These are phyloP conservation scores for Acanthopagrus latus DNA, from an alignment of 2,797 vertebrate species.

Conservation along the genomic window DNA sequence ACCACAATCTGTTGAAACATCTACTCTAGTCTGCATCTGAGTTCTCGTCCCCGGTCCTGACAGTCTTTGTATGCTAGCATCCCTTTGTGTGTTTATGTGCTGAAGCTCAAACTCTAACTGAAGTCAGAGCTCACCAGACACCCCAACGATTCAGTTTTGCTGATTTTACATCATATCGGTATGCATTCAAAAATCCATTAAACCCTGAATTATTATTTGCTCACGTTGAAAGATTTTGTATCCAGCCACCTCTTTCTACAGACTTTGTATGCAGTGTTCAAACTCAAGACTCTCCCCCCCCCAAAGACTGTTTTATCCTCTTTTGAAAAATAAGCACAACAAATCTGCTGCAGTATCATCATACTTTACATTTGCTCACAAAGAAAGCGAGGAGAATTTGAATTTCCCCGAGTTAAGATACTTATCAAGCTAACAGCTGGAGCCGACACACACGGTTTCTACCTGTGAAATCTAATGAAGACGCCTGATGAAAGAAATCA, in stretches of 20 bases:
- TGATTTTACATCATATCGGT: neutral
- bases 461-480: constrained; percentile 47
- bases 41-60: too few species aligned
- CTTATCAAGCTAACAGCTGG: constrained; percentile 31
- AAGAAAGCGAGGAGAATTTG: neutral
- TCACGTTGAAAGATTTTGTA: neutral
- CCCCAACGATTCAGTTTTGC: neutral
- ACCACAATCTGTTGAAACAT: too few species aligned
- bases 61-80: too few species aligned
- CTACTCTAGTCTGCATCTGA: too few species aligned
- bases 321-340: too few species aligned
- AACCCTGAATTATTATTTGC: neutral
- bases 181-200: constrained; percentile 5
- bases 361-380: neutral
- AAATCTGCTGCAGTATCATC: too few species aligned
- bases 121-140: neutral
- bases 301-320: too few species aligned
- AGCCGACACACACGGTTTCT: constrained; percentile 16
- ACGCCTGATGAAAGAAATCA: constrained; percentile 55
- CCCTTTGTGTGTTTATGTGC: too few species aligned
- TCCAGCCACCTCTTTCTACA: neutral
- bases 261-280: too few species aligned
- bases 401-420: constrained; percentile 5
- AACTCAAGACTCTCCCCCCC: too few species aligned
- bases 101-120: too few species aligned